These are phyloP conservation scores for Sebastes glaucus DNA, from an alignment of 2,797 vertebrate species.

Conservation along the genomic window DNA sequence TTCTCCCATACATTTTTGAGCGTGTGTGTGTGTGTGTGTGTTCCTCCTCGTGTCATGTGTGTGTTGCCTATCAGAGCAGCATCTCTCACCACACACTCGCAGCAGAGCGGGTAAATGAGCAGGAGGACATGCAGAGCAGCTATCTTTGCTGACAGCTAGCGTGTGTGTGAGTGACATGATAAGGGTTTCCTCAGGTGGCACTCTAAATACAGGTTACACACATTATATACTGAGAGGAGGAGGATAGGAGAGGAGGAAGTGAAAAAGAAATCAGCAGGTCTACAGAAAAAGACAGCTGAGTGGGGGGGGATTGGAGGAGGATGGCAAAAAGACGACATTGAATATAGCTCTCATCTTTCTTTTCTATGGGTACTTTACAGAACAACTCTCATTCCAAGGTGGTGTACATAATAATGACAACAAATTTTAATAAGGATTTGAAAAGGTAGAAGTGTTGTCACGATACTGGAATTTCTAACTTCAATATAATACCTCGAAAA, in stretches of 20 bases:
- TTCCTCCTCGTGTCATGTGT: neutral
- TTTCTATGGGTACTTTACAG: neutral
- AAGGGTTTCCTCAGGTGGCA: conserved; percentile 59
- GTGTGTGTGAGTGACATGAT: conserved; percentile 56
- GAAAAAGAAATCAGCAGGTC: conserved; percentile 18
- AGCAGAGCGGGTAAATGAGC: conserved; percentile 46
- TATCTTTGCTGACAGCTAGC: conserved; percentile 52
- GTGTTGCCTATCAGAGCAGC: conserved; percentile 14
- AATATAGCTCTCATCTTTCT: neutral
- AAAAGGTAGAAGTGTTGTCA: neutral
- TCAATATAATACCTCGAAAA: too few species aligned
- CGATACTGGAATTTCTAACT: too few species aligned
- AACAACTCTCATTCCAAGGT: neutral
- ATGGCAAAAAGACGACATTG: neutral
- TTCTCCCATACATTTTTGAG: conserved; percentile 1
- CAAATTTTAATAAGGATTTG: neutral
- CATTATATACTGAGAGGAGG: conserved; percentile 21
- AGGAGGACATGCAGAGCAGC: conserved; percentile 38
- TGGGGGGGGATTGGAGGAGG: neutral
- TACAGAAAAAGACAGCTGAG: neutral
- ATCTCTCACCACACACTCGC: conserved; percentile 14
- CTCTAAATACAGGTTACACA: conserved; percentile 53
- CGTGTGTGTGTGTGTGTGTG: neutral
- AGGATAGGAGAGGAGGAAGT: neutral
- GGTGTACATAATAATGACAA: neutral